Base-by-base conservation (phyloP, 2,113 vertebrate species). In the Cyprinodon variegatus region DNA sequence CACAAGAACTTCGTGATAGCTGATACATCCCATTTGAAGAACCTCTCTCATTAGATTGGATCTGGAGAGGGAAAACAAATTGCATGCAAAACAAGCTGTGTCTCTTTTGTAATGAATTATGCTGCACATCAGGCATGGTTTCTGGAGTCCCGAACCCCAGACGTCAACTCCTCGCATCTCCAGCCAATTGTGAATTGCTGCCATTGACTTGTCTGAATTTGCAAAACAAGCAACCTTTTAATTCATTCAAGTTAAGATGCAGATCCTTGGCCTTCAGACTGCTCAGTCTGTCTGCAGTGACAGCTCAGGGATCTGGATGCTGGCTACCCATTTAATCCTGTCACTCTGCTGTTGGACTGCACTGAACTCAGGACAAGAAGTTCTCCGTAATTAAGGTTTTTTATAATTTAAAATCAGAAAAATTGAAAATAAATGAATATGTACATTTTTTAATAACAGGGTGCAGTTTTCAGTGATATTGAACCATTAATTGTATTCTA, bases 41-140 rank as follows among this genome's bases (percentile, higher is more conserved):
- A 61, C 70, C 88, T 53, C 84, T 87, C 86, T 80, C 50, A 77
- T 79, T 80, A 76, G 82, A 83, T 70, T 38, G 59, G 61, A 65
- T 46, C 48, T 60, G 68, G 29, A 77, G 72, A 69, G 71, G 69
- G 45, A 63, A 74, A 67, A 20, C 69, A 36, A 38, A 76, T 73
- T 60, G 71, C 0, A 10, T 79, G 74, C 64, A 69, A 40, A 50
- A 8, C 17, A 67, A 78, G 40, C 64, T 70, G 57, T 0, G 63
- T 75, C 63, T 78, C 22, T 57, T 37, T 36, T 64, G 76, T 79
- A 66, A 77, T 82, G 77, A 86, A 81, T 85, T 76, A 63, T 72
- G 61, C 61, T 66, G 68, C 66, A 72, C 74, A 64, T 80, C 64
- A 67, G 70, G 73, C 53, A 29, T 48, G 22, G n/a, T 66, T 7